A percentile compares a stretch with the other conserved stretches of the same genome.
Conservation (phyloP, 2,113 vertebrate genomes). For the Anhinga rufa region DNA sequence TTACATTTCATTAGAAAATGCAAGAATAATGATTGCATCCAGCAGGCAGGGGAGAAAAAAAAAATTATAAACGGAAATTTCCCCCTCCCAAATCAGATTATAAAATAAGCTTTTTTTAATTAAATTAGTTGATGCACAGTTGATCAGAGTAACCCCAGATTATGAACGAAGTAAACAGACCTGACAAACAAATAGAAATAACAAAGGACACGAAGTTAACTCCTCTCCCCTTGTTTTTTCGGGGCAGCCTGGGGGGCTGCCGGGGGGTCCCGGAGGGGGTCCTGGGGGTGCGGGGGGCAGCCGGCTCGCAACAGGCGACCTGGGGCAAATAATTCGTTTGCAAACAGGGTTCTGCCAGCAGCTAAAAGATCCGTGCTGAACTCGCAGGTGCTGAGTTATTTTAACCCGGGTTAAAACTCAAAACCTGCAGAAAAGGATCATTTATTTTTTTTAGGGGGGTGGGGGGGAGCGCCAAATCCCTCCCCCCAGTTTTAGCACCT, state of each 20-base stretch:
- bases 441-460: too few relatives aligned
- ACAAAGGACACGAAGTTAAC: neutral
- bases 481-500: neutral
- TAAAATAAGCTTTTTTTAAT: slow-evolving; percentile 28
- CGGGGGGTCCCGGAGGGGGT: neutral
- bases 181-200: neutral
- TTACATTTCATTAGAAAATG: slow-evolving; percentile 59
- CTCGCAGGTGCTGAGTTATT: neutral
- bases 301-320: neutral
- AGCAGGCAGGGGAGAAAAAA: neutral
- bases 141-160: neutral
- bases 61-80: neutral
- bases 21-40: slow-evolving; percentile 6
- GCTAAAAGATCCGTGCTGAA: neutral
- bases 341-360: neutral
- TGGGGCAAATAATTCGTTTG: neutral
- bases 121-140: slow-evolving; percentile 2
- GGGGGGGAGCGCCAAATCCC: neutral
- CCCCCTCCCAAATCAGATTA: slow-evolving; percentile 23
- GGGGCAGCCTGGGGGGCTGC: too few relatives aligned
- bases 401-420: neutral
- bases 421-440: neutral
- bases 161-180: neutral
- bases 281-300: too few relatives aligned
- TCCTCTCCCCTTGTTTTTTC: neutral